Evolutionary conservation across 92 coral and sea anemone species (phyloP).

Genomic region (Phymanthus crucifer): DNA sequence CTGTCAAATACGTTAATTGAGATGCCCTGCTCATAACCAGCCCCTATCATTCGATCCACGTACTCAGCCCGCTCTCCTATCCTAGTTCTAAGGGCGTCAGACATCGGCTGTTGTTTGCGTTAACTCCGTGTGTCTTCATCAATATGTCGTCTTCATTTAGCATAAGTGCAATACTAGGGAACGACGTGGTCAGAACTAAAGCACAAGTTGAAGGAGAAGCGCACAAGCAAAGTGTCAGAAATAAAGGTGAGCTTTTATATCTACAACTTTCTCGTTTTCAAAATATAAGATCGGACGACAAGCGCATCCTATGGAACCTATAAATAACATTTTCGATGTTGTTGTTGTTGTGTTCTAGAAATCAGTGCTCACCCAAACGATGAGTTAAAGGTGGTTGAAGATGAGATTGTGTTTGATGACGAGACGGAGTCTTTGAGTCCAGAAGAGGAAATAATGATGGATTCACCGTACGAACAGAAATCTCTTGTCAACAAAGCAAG

Average conservation of each 20-base stretch:
- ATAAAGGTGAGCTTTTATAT: slow-evolving; percentile 23
- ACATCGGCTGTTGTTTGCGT: neutral
- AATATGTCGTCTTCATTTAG: slow-evolving; percentile 42
- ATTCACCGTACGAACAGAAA: slow-evolving; percentile 52
- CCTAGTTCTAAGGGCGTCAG: neutral
- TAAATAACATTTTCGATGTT: neutral
- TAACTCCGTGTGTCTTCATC: neutral
- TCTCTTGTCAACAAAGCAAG: slow-evolving; percentile 80
- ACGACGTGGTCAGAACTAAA: slow-evolving; percentile 13
- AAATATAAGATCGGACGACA: neutral
- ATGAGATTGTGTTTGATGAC: neutral
- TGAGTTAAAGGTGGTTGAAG: neutral
- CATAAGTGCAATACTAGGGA: slow-evolving; percentile 39
- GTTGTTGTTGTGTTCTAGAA: slow-evolving; percentile 5
- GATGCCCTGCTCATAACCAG: slow-evolving; percentile 28
- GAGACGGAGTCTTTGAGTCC: slow-evolving; percentile 4
- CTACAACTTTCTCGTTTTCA: neutral
- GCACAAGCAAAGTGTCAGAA: slow-evolving; percentile 9
- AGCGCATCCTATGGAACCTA: neutral
- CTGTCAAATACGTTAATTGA: slow-evolving; percentile 77
- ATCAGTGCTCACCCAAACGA: neutral
- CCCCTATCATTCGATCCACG: neutral
- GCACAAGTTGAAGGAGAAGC: neutral
- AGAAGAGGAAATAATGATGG: slow-evolving; percentile 30
- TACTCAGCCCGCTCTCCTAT: neutral